phyloP scores from a whole-genome alignment of 2,888 invertebrate genomes.

The Micoletzkya japonica region DNA sequence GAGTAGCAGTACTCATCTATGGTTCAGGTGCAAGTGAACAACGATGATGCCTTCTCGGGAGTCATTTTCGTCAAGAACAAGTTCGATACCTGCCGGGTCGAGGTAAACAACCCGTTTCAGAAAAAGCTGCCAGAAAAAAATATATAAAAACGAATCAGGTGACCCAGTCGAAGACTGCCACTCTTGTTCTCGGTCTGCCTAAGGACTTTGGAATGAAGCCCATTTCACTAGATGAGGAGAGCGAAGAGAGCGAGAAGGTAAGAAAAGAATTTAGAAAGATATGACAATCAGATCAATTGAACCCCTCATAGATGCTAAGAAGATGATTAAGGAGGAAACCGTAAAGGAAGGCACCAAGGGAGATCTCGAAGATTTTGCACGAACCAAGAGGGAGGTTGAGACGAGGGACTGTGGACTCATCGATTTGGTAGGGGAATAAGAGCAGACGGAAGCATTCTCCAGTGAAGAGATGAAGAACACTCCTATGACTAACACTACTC shows the following conservation, averaged over 20 bases:
- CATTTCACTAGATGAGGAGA: constrained; percentile 50
- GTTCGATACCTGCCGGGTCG: constrained; percentile 63
- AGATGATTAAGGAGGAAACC: constrained; percentile 31
- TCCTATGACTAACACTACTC: too few species aligned
- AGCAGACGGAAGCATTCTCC: neutral
- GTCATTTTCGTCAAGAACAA: constrained; percentile 64
- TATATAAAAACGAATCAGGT: constrained; percentile 19
- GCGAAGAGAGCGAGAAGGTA: constrained; percentile 36
- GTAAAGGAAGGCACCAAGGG: too few species aligned
- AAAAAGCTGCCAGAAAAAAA: neutral
- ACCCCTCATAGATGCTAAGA: constrained; percentile 20
- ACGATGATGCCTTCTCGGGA: constrained; percentile 58
- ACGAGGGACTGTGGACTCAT: constrained; percentile 60
- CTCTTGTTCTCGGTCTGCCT: constrained; percentile 59
- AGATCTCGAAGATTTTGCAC: constrained; percentile 44
- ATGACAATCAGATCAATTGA: neutral
- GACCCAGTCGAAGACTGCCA: constrained; percentile 54
- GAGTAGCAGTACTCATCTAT: neutral
- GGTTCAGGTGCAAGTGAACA: constrained; percentile 51
- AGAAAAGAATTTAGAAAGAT: constrained; percentile 26
- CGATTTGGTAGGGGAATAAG: constrained; percentile 48
- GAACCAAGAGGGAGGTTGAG: constrained; percentile 49
- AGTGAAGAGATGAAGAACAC: neutral
- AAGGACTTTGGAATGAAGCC: constrained; percentile 63
- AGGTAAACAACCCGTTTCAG: constrained; percentile 36